These are phyloP conservation scores for Idris sp. DNA, from an alignment of 1,140 invertebrate genomes.

Conservation along the genomic window DNA sequence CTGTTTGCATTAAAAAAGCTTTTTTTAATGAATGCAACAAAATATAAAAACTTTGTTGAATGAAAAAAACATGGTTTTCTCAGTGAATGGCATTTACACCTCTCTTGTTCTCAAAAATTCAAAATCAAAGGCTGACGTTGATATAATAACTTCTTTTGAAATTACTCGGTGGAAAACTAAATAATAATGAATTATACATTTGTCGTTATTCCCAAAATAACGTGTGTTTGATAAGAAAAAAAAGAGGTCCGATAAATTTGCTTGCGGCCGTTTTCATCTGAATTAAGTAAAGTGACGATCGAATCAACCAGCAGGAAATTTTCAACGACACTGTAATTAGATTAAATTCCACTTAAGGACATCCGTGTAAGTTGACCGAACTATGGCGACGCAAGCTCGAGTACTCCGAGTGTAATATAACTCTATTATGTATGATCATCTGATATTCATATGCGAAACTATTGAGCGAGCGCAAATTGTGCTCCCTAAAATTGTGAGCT, in stretches of 20 bases:
- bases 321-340: slow-evolving; percentile 62
- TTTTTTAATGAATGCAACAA: slow-evolving; percentile 19
- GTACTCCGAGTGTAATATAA: slow-evolving; percentile 60
- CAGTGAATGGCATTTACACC: slow-evolving; percentile 11
- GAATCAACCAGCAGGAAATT: slow-evolving; percentile 64
- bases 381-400: slow-evolving; percentile 50
- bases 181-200: slow-evolving; percentile 22
- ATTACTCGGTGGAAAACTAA: neutral
- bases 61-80: slow-evolving; percentile 17
- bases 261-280: slow-evolving; percentile 12
- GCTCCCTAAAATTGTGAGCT: slow-evolving; percentile 39
- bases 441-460: slow-evolving; percentile 61
- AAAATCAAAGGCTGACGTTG: slow-evolving; percentile 44
- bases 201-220: slow-evolving; percentile 31
- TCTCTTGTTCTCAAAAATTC: slow-evolving; percentile 13
- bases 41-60: slow-evolving; percentile 24
- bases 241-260: slow-evolving; percentile 17
- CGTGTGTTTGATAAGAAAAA: slow-evolving; percentile 35
- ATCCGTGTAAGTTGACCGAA: slow-evolving; percentile 62
- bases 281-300: slow-evolving; percentile 30
- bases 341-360: slow-evolving; percentile 63
- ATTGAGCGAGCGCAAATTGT: slow-evolving; percentile 52
- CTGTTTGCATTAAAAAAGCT: slow-evolving; percentile 6
- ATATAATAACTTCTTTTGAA: slow-evolving; percentile 39
- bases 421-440: slow-evolving; percentile 61